Conservation (phyloP, 2,888 invertebrate species). For the Lochmaea crataegi region DNA sequence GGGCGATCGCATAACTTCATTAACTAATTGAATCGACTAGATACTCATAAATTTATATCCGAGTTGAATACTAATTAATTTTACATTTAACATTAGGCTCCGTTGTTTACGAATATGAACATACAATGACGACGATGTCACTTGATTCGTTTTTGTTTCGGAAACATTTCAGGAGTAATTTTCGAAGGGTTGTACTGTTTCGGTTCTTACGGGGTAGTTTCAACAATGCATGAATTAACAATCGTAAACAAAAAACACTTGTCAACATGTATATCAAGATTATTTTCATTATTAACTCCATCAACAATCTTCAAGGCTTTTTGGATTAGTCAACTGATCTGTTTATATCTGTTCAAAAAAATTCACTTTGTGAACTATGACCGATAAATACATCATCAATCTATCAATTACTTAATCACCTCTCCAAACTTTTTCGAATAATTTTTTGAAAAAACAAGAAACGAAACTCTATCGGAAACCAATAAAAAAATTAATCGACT, state of each 20-base stretch:
- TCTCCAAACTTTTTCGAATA: neutral
- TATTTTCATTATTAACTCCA: no score
- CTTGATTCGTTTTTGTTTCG: neutral
- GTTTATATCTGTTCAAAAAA: no score
- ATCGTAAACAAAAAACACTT: no score
- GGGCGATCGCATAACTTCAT: conserved; percentile 43
- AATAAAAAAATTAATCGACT: conserved; percentile 14
- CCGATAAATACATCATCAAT: neutral
- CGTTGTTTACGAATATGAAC: conserved; percentile 14
- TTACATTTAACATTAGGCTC: conserved; percentile 28
- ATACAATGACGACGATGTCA: neutral
- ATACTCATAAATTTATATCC: conserved; percentile 40
- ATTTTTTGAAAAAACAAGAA: neutral
- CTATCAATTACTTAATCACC: neutral
- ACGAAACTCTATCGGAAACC: neutral
- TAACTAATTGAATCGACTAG: conserved; percentile 44
- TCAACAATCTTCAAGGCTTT: no score
- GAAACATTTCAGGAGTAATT: no score
- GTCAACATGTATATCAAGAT: no score
- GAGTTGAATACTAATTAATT: conserved; percentile 45
- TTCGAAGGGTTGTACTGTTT: no score
- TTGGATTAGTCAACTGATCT: no score
- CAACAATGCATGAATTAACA: no score
- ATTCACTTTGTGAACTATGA: neutral
- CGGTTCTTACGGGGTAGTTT: no score